Base-by-base conservation (phyloP, 2,888 invertebrate genomes). In the Candidula unifasciata region DNA sequence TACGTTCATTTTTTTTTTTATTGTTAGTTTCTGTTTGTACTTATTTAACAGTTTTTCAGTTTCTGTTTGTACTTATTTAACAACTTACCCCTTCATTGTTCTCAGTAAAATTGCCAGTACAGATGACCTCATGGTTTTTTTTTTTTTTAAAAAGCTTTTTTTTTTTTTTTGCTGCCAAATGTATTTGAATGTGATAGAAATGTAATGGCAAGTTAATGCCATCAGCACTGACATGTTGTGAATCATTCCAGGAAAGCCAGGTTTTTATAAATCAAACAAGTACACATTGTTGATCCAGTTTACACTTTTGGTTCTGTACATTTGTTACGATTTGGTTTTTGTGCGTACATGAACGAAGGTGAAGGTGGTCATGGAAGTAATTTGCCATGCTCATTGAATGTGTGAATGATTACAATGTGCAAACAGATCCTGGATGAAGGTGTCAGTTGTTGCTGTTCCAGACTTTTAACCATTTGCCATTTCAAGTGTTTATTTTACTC, bases 161-260 rank as follows among this genome's bases (percentile, higher is more conserved):
- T 44, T 44, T 37, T 44, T 0, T 21, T 66, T 27, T 66, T 57
- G 37, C 64, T 60, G 44, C 64, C 66, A 68, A 52, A 52, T 68
- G 35, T 68, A 64, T 37, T 68, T 64, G 27, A 66, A 64, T 37
- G 30, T 64, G 27, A 68, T 21, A 44, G 37, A n/a, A 44, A 37
- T 37, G 35, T 33, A 18, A 37, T 54, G 69, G 80, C 33, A 71
- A 57, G 33, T 52, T n/a, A 35, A 57, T 54, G 52, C 10, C 60
- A 74, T 16, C 30, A 35, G 13, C 60, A 57, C 66, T 80, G 44
- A 66, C 18, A 68, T 77, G 33, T 82, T 76, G 52, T 82, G 77
- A 77, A 77, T 82, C 82, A 82, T 82, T 82, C 82, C 82, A 82
- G 76, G 82, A 54, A 60, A 52, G 68, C 27, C 35, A 68, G 68